Base-by-base conservation (phyloP, 2,113 vertebrate species). In the Coptodon bakossiorum region DNA sequence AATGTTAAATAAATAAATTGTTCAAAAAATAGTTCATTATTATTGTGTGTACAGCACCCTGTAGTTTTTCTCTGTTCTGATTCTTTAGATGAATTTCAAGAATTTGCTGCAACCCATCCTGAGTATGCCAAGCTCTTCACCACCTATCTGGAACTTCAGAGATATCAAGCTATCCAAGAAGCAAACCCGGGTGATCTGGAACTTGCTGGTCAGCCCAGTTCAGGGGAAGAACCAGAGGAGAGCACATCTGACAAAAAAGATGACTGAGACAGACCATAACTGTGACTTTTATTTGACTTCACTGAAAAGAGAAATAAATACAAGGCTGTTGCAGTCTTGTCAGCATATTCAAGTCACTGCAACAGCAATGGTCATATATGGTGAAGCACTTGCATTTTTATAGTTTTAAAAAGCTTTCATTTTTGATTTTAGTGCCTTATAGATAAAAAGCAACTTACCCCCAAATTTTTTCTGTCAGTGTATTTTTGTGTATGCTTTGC, bases 71-170 rank as follows among this genome's bases (percentile, higher is more conserved):
- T 71, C 3, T 71, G 3, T 86, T 29, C 6, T 76, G n/a, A 53
- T 45, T 86, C 59, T 48, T 53, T 84, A 99, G 99, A 91, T 89
- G 98, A 99, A 91, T 99, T 99, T 94, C 97, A 97, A 88, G 80
- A 95, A 85, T 99, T 99, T 86, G 97, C 98, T 52, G 86, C 96
- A 19, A 97, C 93, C 53, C 98, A 98, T 90, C 99, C 98, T 3
- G 97, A 98, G 91, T 99, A 99, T 27, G 98, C 98, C 82, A 98
- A 98, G 87, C 95, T 99, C 76, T 99, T 99, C 91, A 99, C 98
- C 61, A 98, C 98, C 0, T 99, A 99, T 93, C 92, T 99, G 59
- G 98, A 99, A 48, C 97, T 99, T 2, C 99, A 99, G 95, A 95
- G 98, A 1, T 96, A 97, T 94, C 97, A 98, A 57, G 94, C 97